These are phyloP conservation scores for Mobula hypostoma DNA, from an alignment of 2,113 vertebrate species.

Conservation along the genomic window DNA sequence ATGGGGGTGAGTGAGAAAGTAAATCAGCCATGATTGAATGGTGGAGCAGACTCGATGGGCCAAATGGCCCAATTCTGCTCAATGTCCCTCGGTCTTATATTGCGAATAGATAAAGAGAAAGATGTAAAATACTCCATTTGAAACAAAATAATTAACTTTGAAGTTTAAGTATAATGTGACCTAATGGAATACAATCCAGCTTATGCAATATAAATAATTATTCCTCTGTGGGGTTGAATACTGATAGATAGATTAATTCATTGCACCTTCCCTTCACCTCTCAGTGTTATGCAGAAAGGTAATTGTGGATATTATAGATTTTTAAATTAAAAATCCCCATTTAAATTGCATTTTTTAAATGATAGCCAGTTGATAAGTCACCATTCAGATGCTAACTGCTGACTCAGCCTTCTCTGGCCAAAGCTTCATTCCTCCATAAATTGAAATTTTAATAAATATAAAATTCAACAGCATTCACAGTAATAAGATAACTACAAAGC, in stretches of 20 bases:
- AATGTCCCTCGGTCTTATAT: background rate
- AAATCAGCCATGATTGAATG: too few relatives aligned
- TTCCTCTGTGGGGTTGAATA: constrained; percentile 12
- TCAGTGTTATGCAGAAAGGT: background rate
- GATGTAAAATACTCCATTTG: background rate
- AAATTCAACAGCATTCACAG: background rate
- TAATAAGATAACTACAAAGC: background rate
- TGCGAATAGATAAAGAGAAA: background rate
- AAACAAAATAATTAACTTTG: background rate
- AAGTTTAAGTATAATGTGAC: background rate
- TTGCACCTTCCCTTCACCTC: constrained; percentile 12
- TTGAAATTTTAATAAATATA: constrained; percentile 36
- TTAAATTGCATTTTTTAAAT: constrained; percentile 27
- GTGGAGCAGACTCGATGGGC: too few relatives aligned
- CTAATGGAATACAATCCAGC: constrained; percentile 12
- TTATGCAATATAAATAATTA: background rate
- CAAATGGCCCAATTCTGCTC: too few relatives aligned
- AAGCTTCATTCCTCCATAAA: constrained; percentile 7
- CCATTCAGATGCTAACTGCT: background rate
- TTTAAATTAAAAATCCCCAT: constrained; percentile 23
- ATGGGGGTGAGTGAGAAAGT: too few relatives aligned
- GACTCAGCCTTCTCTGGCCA: constrained; percentile 17
- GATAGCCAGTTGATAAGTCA: constrained; percentile 13
- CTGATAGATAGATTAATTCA: constrained; percentile 30
- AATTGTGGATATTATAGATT: constrained; percentile 21